Percentiles rank a stretch among this genome's conserved stretches.
These are phyloP conservation scores for Campopleginae sp. DNA, from an alignment of 2,888 invertebrate species.

Conservation along the genomic window DNA sequence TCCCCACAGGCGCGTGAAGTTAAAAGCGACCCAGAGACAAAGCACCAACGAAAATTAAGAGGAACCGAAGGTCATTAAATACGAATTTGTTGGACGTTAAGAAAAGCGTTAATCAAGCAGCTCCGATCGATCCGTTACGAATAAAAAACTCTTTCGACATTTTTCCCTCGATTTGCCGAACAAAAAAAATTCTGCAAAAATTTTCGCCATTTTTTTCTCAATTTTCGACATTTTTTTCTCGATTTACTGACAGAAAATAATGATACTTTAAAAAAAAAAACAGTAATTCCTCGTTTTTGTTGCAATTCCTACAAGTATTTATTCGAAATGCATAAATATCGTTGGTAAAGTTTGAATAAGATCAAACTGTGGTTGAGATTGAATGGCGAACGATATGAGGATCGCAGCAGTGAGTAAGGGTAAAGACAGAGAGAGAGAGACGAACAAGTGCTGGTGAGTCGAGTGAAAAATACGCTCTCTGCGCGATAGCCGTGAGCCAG, in stretches of 20 bases:
- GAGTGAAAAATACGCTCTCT: constrained; percentile 18
- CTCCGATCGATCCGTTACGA: not conserved
- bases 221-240: not conserved
- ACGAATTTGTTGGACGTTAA: not conserved
- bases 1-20: not conserved
- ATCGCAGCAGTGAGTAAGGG: not conserved
- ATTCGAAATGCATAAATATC: not conserved
- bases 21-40: not conserved
- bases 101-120: not conserved
- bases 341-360: not conserved
- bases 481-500: constrained; percentile 53
- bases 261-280: not conserved
- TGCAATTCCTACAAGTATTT: too few species aligned
- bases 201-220: not conserved
- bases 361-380: not conserved
- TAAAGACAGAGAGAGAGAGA: not conserved
- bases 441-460: not conserved
- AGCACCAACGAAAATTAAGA: not conserved
- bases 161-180: not conserved
- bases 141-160: not conserved
- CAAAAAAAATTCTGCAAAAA: too few species aligned
- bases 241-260: too few species aligned
- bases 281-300: not conserved
- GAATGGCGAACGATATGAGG: not conserved
- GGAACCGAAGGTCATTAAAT: not conserved